Percentiles rank a stretch among this genome's conserved stretches.
Conservation (phyloP, 2,888 invertebrate species). For the Mesodorylaimus sp. region DNA sequence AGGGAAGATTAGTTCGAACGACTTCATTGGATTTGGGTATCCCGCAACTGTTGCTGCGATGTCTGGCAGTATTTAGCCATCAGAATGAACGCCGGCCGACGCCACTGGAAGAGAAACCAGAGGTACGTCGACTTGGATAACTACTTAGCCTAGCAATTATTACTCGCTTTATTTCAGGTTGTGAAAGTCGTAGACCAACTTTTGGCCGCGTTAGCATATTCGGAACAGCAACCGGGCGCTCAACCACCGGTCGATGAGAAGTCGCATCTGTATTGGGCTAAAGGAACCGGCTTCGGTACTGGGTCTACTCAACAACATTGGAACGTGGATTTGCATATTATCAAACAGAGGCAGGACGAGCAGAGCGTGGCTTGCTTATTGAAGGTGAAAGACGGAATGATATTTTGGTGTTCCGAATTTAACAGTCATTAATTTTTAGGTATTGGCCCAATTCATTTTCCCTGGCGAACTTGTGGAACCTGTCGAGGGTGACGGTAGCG, state of each 20-base stretch:
- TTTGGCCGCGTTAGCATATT: neutral
- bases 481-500: conserved; percentile 15
- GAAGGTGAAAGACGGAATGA: conserved; percentile 41
- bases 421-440: conserved; percentile 36
- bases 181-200: neutral
- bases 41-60: conserved; percentile 62
- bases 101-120: neutral
- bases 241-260: conserved; percentile 15
- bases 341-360: conserved; percentile 72
- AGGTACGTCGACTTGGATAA: conserved; percentile 3
- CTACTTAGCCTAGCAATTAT: too few species aligned
- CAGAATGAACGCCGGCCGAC: conserved; percentile 19
- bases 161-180: neutral
- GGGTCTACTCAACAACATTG: conserved; percentile 85
- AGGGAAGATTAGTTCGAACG: conserved; percentile 52
- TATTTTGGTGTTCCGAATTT: neutral
- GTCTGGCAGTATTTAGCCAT: conserved; percentile 64
- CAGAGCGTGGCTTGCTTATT: conserved; percentile 72
- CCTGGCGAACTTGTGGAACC: conserved; percentile 36
- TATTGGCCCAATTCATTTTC: conserved; percentile 69
- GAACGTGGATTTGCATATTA: conserved; percentile 84
- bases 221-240: neutral
- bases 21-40: conserved; percentile 66
- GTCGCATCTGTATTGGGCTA: conserved; percentile 60
- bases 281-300: conserved; percentile 86